Evolutionary conservation across 2,113 vertebrate species (phyloP), one percentile per base, ranked within the genome.

Genomic region (Cygnus buccinator): DNA sequence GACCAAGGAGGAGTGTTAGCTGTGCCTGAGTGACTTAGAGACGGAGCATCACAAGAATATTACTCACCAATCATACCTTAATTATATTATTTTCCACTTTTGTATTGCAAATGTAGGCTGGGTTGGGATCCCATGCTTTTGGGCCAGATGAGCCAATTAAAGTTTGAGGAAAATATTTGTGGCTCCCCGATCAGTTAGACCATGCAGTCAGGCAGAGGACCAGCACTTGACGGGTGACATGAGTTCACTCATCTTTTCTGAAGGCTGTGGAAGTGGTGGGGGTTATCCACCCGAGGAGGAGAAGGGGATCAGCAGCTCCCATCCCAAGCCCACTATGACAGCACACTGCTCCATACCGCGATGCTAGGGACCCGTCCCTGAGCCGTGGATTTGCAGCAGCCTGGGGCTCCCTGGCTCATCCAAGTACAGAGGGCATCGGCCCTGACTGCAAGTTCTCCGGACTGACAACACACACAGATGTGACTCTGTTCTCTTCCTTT

Each of bases 71-170:
- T 85, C 83, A 76, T 79, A 78, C 81, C 88, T 90, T 75, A 92
- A 94, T 97, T 71, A 92, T 54, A 89, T 96, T 94, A 90, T 91
- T 86, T 96, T 94, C 84, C 50, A n/a, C 62, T 89, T 71, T 91
- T 83, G 77, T 88, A 78, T 88, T 93, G 79, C 67, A 97, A 94
- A 84, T 43, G 80, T 23, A 50, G 50, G 57, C 68, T 87, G 74
- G 58, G 54, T 41, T 41, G 37, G 61, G 63, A 65, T 46, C 78
- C 46, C 67, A 58, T 62, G 76, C 37, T 37, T 31, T 57, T 43
- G 55, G 70, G 50, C 77, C 89, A 55, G 91, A 92, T 84, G 68
- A 89, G 46, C 37, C 65, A 84, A 91, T 93, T 94, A 87, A 90
- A 91, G 91, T 88, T 90, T 80, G 80, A 93, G 90, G 76, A 65